Evolutionary conservation across 1,140 invertebrate genomes (phyloP).

Genomic region (Bombus haemorrhoidalis): DNA sequence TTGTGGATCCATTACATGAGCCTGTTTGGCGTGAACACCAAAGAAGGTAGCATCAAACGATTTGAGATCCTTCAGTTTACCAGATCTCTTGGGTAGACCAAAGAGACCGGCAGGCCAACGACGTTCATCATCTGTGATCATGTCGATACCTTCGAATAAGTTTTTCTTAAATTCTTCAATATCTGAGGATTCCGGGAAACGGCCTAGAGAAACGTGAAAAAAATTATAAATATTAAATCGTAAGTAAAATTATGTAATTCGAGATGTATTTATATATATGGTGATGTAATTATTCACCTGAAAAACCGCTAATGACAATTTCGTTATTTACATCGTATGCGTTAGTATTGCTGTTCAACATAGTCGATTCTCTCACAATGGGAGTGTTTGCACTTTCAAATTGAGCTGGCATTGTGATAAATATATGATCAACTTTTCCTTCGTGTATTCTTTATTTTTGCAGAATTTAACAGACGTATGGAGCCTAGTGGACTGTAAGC

Average conservation of each 20-base stretch:
- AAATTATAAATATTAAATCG: not conserved
- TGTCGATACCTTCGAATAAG: constrained; percentile 92
- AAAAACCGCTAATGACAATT: constrained; percentile 94
- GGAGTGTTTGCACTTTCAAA: constrained; percentile 80
- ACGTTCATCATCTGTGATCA: constrained; percentile 93
- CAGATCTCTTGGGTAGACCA: constrained; percentile 92
- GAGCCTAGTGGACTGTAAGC: constrained; percentile 75
- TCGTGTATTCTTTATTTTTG: constrained; percentile 11
- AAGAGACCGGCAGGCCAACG: constrained; percentile 90
- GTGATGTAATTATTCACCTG: constrained; percentile 80
- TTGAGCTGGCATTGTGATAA: constrained; percentile 85
- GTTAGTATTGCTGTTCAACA: constrained; percentile 67
- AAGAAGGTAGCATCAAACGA: constrained; percentile 97
- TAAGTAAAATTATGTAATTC: not conserved
- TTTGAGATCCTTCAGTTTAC: constrained; percentile 94
- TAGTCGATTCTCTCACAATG: constrained; percentile 69
- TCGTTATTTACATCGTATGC: constrained; percentile 85
- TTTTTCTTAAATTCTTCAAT: constrained; percentile 95
- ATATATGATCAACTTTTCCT: not conserved
- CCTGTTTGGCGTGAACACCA: constrained; percentile 96
- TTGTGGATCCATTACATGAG: constrained; percentile 97
- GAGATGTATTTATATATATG: not conserved
- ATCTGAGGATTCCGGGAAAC: constrained; percentile 93
- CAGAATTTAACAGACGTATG: constrained; percentile 63
- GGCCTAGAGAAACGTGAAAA: constrained; percentile 78